phyloP scores from a whole-genome alignment of 2,888 invertebrate genomes.

The Erebia epiphron region DNA sequence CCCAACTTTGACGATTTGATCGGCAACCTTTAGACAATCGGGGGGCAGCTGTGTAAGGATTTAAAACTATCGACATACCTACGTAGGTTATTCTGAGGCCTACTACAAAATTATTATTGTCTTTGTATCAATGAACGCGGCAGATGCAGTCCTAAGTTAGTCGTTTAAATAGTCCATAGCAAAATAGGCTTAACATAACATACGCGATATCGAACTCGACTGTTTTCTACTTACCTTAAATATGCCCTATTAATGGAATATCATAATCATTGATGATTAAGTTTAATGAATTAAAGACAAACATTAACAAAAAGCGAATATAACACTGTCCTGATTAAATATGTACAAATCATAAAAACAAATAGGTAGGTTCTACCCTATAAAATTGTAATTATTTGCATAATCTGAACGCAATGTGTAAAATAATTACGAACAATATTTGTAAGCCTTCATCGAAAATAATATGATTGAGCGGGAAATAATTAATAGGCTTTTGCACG shows the following conservation, averaged over 20 bases:
- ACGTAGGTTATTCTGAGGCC: too few relatives aligned
- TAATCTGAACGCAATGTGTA: constrained; percentile 13
- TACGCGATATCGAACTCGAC: not conserved
- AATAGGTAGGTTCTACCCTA: not conserved
- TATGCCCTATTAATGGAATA: not conserved
- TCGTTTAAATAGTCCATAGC: too few relatives aligned
- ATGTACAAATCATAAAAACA: not conserved
- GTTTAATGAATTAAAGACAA: not conserved
- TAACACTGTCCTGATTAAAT: not conserved
- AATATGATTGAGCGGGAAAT: constrained; percentile 23
- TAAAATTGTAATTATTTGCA: constrained; percentile 19
- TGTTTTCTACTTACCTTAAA: not conserved
- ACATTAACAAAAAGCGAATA: constrained; percentile 1
- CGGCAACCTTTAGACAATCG: too few relatives aligned
- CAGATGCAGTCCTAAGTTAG: too few relatives aligned
- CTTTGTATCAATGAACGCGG: too few relatives aligned
- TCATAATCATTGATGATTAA: not conserved
- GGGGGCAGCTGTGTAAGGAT: too few relatives aligned
- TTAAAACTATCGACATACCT: too few relatives aligned
- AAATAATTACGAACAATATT: constrained; percentile 16
- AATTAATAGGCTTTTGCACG: constrained; percentile 15
- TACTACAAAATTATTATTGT: too few relatives aligned
- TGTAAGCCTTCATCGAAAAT: constrained; percentile 20
- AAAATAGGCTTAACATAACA: too few relatives aligned
- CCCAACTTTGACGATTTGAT: too few relatives aligned